Base-by-base conservation (phyloP, 2,113 vertebrate species). In the Cariama cristata region DNA sequence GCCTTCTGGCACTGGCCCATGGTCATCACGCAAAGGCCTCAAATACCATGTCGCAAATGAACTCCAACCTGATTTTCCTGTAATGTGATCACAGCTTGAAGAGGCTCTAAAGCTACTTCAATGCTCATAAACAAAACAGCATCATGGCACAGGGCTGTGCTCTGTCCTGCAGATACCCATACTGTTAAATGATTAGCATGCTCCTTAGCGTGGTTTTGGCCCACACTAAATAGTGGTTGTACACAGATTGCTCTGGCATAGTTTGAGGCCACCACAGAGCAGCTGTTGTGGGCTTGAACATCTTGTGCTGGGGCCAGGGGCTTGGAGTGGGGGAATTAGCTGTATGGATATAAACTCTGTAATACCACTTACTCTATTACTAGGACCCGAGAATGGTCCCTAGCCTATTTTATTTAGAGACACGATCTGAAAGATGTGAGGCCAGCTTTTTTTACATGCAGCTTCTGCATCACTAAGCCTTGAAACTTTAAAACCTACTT, bases 31-130 rank as follows among this genome's bases (percentile, higher is more conserved):
- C 66, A 77, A n/a, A 76, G 18, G 17, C 16, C 33, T 64, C 47
- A 60, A 80, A 42, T 8, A 26, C 8, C 2, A 0, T 0, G 1
- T 8, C 53, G 17, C 0, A 1, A 38, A 52, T 35, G 47, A 91
- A 12, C 32, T 67, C 47, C 86, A 86, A 12, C 26, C 73, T 79
- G n/a, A 52, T 72, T 81, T 91, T 56, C 44, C 53, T 79, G 64
- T 59, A 64, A 40, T 16, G 17, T 32, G 35, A 35, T 76, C 59
- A 14, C 73, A 49, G 72, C 35, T 85, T 74, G 76, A 62, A 30
- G 60, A 62, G n/a, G 56, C 30, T 87, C 16, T 33, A 40, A 81
- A 67, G 56, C n/a, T 52, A 28, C 59, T 28, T 33, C 5, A 0
- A 7, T 52, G 60, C 38, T 83, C 22, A 1, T 28, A 71, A 79